Base-by-base conservation (phyloP, 1,140 invertebrate species). In the Antheraea pernyi region DNA sequence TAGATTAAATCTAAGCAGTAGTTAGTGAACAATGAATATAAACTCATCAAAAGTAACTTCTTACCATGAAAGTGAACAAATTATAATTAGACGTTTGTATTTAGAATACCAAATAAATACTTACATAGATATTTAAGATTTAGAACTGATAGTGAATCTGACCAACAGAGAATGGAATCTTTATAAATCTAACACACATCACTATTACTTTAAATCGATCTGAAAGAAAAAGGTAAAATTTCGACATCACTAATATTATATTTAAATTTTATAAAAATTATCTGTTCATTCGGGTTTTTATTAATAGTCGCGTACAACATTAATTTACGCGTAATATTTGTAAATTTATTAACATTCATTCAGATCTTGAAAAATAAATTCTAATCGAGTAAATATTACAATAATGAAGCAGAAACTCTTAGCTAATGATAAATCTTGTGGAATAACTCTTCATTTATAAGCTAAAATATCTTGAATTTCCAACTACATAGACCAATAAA, bases 361-460 rank as follows among this genome's bases (percentile, higher is more conserved):
- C 89, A 91, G 89, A 91, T 91, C 89, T 88, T 84, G 77, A 22
- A 72, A 80, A 72, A 79, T 81, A 53, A 82, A 75, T 77, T 63
- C 22, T 63, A 63, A 37, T 42, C 2, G 30, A 63, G 61, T 37
- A 36, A 37, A 13, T 3, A 22, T 22, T 13, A 63, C 36, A 60
- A 59, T n/a, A n/a, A 53, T 53, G 46, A 53, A 53, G 46, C 46
- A 11, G 16, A 53, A 53, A 53, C 46, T 11, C 1, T 6, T n/a
- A 6, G 13, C 46, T 53, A 53, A 53, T 53, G 13, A 42, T 42
- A 30, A 30, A 30, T 42, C 16, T 53, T 16, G 46, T 6, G 13
- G 13, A 16, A 53, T 13, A 53, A 6, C 5, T 53, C 46, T 16
- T 53, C 9, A 16, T 53, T 42, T 53, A 53, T 53, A 53, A 53